Evolutionary conservation across 2,797 vertebrate genomes (phyloP).

Genomic region (Tenualosa thibaudeaui): DNA sequence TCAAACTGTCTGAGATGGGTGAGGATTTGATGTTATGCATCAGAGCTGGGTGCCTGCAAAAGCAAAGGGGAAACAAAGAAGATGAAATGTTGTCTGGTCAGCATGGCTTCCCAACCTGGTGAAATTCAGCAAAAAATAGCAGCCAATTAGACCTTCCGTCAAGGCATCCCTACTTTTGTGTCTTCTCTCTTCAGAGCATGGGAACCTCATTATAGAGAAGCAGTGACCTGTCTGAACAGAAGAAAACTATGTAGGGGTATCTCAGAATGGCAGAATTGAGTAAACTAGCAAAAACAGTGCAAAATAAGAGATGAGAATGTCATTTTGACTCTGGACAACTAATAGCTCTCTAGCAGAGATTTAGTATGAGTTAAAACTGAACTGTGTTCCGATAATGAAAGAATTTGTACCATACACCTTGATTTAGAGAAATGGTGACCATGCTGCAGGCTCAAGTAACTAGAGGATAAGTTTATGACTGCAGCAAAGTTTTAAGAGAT

Average conservation of each 20-base stretch:
- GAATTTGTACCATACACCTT: neutral
- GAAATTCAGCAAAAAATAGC: conserved; percentile 33
- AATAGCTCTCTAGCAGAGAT: neutral
- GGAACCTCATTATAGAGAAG: neutral
- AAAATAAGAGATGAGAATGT: neutral
- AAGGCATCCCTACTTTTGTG: neutral
- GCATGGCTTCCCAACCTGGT: conserved; percentile 25
- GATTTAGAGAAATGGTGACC: neutral
- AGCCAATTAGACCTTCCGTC: conserved; percentile 40
- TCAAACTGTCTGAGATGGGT: conserved; percentile 1
- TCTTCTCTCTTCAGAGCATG: neutral
- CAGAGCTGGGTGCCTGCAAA: neutral
- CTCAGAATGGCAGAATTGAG: neutral
- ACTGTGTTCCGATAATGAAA: neutral
- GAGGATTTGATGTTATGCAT: neutral
- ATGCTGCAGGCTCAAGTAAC: neutral
- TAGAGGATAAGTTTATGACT: neutral
- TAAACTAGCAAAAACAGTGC: neutral
- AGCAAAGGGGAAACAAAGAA: neutral
- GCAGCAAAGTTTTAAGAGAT: neutral
- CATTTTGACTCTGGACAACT: neutral
- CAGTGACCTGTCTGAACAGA: neutral
- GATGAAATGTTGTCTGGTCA: conserved; percentile 27
- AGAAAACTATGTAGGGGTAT: neutral
- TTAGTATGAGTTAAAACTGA: neutral